Evolutionary conservation across 2,797 vertebrate species (phyloP).

Genomic region (Cuniculus paca): DNA sequence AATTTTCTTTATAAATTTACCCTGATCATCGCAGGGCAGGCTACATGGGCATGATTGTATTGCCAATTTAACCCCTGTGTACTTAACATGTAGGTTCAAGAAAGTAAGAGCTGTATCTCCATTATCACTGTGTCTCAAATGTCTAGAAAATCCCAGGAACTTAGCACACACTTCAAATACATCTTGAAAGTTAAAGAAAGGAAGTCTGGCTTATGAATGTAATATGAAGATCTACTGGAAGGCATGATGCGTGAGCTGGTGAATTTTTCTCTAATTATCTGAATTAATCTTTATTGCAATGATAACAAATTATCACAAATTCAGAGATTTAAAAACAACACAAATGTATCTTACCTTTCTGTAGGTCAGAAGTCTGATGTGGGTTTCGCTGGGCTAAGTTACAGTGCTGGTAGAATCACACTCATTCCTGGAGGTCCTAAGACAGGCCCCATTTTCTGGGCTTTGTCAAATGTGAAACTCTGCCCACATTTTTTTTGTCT

Average conservation of each 20-base stretch:
- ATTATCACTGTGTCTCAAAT: not conserved
- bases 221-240: not conserved
- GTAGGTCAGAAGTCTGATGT: not conserved
- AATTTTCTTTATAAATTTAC: not conserved
- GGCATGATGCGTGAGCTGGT: fast-evolving
- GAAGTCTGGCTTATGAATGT: not conserved
- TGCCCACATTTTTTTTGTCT: not conserved
- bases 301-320: not conserved
- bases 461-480: not conserved
- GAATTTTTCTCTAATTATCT: not conserved
- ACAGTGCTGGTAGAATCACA: not conserved
- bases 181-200: not conserved
- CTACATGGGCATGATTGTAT: not conserved
- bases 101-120: not conserved
- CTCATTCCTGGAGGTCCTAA: not conserved
- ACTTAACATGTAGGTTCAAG: not conserved
- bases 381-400: not conserved
- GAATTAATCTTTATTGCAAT: not conserved
- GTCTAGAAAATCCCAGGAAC: not conserved
- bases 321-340: not conserved
- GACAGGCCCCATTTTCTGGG: fast-evolving
- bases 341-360: not conserved
- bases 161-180: not conserved
- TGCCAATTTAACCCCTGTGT: not conserved
- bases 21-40: not conserved